These are phyloP conservation scores for Triplophysa yarkandensis DNA, from an alignment of 2,797 vertebrate genomes.

Conservation along the genomic window DNA sequence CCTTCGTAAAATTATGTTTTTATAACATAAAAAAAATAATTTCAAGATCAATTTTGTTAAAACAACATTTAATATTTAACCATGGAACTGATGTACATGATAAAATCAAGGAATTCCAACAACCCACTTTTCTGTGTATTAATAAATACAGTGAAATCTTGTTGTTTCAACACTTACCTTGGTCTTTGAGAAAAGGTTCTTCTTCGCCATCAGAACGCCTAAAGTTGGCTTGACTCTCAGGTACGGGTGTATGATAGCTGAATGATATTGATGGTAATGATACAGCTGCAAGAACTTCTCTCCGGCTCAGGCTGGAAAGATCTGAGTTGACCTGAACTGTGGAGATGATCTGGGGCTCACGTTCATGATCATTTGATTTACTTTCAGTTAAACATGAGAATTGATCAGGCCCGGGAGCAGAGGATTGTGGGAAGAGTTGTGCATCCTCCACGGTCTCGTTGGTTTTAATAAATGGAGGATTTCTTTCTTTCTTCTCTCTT, in stretches of 20 bases:
- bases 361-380: conserved; percentile 2
- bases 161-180: conserved; percentile 18
- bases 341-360: background rate
- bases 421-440: background rate
- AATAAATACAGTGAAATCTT: too few relatives aligned
- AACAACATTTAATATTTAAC: too few relatives aligned
- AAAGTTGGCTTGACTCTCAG: conserved; percentile 3
- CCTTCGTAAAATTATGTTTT: too few relatives aligned
- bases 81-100: too few relatives aligned
- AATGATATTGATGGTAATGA: background rate
- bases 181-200: background rate
- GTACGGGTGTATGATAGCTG: background rate
- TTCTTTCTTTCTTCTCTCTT: background rate
- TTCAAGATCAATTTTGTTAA: too few relatives aligned
- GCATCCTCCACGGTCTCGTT: background rate
- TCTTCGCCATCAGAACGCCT: background rate
- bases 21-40: too few relatives aligned
- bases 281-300: background rate
- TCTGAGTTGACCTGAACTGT: background rate
- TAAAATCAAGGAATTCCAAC: too few relatives aligned
- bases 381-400: background rate
- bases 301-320: background rate
- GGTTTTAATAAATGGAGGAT: background rate
- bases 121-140: too few relatives aligned
- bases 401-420: background rate